phyloP scores from a whole-genome alignment of 1,140 invertebrate genomes.

The Luehdorfia chinensis region DNA sequence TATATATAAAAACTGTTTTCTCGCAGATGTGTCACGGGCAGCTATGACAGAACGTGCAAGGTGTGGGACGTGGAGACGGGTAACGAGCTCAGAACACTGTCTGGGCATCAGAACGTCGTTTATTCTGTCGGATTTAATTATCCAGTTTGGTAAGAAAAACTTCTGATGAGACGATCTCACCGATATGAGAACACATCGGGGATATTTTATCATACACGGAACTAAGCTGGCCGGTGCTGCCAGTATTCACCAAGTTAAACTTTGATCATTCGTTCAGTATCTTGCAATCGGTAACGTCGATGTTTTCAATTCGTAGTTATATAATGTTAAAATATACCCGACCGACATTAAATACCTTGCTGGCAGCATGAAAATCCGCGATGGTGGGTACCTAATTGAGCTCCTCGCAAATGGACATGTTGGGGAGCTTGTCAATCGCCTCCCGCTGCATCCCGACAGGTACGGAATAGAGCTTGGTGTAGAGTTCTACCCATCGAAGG shows the following conservation, averaged over 20 bases:
- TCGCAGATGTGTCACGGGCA: slow-evolving; percentile 86
- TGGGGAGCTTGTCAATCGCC: no score
- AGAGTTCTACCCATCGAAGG: no score
- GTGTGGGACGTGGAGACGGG: slow-evolving; percentile 88
- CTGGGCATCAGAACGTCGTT: slow-evolving; percentile 89
- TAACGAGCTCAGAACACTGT: slow-evolving; percentile 81
- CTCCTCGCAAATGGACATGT: no score
- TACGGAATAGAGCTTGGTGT: no score
- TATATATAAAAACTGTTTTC: slow-evolving; percentile 15
- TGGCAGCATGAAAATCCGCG: no score
- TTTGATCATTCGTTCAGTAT: not conserved
- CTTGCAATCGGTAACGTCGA: not conserved
- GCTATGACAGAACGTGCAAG: slow-evolving; percentile 91
- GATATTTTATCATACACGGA: no score
- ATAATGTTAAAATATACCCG: not conserved
- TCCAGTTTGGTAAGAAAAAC: slow-evolving; percentile 81
- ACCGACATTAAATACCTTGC: no score
- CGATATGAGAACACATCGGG: not conserved
- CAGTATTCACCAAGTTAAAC: no score
- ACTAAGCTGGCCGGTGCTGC: no score
- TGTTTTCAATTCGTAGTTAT: not conserved
- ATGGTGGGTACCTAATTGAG: no score
- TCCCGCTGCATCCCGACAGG: no score
- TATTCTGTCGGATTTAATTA: slow-evolving; percentile 88
- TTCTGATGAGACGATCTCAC: not conserved